Base-by-base conservation (phyloP, 2,888 invertebrate genomes). In the Dasypogon diadema region DNA sequence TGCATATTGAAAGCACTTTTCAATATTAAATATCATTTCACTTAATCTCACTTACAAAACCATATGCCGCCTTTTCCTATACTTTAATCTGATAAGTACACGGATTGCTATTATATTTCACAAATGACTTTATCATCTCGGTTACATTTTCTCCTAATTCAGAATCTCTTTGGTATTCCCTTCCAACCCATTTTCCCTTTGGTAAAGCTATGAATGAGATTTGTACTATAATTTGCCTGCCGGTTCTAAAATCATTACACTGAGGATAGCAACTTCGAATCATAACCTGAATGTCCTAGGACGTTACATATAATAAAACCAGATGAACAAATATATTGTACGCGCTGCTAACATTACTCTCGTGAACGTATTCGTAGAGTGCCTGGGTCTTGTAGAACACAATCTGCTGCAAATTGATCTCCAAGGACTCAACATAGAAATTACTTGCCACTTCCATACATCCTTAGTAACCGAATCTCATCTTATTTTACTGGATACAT, bases 391-490 rank as follows among this genome's bases (percentile, higher is more conserved):
- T 24, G 24, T 16, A 46, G 21, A 70, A 54, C 34, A 70, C 70
- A 70, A 70, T 70, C 37, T 70, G 26, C 18, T 37, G 22, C 6
- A 46, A 70, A 70, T 70, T 70, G 70, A 54, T 70, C 70, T 70
- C 70, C 70, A 70, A 54, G 70, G 70, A 70, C 70, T 18, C 30
- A 18, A 21, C 2, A 70, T 22, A 34, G 70, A 70, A 34, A 26
- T 70, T 63, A 54, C 70, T 70, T 70, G 30, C 70, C 51, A 54
- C 54, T 54, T 10, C 46, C 54, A 18, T 18, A 14, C 34, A 22
- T 24, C 16, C 48, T 26, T 8, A 48, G 18, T 54, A n/a, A 70
- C 70, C 30, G 51, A 54, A 70, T 26, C 70, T 34, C 70, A 70
- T 56, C 56, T 56, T 26, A 56, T 70, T 68, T 70, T 70, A 34